Percentiles rank a stretch among this genome's conserved stretches.
phyloP scores from a whole-genome alignment of 1,140 invertebrate genomes.

The Psix sp. region DNA sequence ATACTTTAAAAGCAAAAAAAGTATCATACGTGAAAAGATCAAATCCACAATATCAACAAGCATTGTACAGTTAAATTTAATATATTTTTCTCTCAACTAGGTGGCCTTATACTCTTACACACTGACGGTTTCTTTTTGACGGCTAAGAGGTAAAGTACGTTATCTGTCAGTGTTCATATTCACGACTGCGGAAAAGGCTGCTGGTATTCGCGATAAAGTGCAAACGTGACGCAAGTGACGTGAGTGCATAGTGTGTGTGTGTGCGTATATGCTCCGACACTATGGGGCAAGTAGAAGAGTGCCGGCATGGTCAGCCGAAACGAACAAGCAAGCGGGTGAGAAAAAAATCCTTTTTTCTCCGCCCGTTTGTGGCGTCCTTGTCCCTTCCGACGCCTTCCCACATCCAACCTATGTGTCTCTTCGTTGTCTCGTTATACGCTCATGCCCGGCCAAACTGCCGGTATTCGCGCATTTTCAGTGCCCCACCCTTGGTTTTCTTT shows the following conservation, averaged over 20 bases:
- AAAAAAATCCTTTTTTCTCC: constrained; percentile 17
- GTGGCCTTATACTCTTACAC: constrained; percentile 36
- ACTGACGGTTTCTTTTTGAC: constrained; percentile 28
- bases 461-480: constrained; percentile 32
- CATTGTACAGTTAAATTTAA: constrained; percentile 31
- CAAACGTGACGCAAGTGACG: constrained; percentile 57
- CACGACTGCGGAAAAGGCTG: constrained; percentile 49
- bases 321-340: constrained; percentile 14
- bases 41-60: constrained; percentile 11
- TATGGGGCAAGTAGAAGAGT: constrained; percentile 48
- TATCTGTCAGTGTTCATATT: constrained; percentile 57
- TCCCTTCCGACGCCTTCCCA: constrained; percentile 23
- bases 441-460: constrained; percentile 11
- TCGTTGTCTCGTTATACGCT: constrained; percentile 55
- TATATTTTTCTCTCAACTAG: constrained; percentile 40
- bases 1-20: neutral
- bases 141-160: constrained; percentile 53
- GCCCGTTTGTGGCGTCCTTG: constrained; percentile 3
- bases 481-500: constrained; percentile 38
- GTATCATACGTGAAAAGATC: neutral
- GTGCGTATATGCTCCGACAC: constrained; percentile 2
- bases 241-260: constrained; percentile 17
- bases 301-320: constrained; percentile 50
- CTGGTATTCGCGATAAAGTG: constrained; percentile 58
- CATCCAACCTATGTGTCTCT: constrained; percentile 33